A percentile compares a stretch with the other conserved stretches of the same genome.
phyloP scores from a whole-genome alignment of 2,113 vertebrate genomes.

The Xenus cinereus region DNA sequence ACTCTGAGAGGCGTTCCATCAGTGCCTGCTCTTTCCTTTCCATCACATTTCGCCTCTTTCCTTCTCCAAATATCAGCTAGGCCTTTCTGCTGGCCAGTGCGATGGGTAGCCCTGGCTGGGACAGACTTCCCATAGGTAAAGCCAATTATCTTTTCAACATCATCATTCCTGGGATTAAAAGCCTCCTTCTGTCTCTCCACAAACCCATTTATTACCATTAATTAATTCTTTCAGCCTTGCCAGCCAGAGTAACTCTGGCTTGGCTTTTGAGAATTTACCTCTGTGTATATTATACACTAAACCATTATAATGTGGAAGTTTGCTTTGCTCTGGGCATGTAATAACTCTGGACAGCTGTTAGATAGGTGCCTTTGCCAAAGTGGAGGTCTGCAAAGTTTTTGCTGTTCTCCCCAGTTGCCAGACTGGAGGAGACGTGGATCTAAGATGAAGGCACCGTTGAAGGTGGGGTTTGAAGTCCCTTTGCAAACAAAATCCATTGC shows the following conservation, averaged over 20 bases:
- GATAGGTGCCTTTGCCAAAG: not conserved
- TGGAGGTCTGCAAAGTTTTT: not conserved
- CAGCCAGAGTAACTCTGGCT: not conserved
- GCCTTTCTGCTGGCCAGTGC: not conserved
- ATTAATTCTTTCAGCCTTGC: not conserved
- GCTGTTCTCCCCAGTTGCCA: not conserved
- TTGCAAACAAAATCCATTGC: not conserved
- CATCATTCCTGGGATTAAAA: not conserved
- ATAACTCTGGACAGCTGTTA: not conserved
- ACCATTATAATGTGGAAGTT: not conserved
- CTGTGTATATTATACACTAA: not conserved
- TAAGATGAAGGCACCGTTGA: not conserved
- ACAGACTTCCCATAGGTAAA: not conserved
- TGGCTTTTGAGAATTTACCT: not conserved
- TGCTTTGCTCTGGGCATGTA: not conserved
- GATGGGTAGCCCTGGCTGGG: not conserved
- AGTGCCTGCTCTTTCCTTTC: not conserved
- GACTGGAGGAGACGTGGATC: not conserved
- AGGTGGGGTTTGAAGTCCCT: not conserved
- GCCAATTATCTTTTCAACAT: not conserved
- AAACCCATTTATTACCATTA: not conserved
- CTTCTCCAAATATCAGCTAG: not conserved
- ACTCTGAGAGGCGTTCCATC: not conserved
- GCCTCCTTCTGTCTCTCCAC: not conserved
- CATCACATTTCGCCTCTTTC: not conserved